Percentiles rank a stretch among this genome's conserved stretches.
These are phyloP conservation scores for Macrophya alboannulata DNA, from an alignment of 2,888 invertebrate species.

Conservation along the genomic window DNA sequence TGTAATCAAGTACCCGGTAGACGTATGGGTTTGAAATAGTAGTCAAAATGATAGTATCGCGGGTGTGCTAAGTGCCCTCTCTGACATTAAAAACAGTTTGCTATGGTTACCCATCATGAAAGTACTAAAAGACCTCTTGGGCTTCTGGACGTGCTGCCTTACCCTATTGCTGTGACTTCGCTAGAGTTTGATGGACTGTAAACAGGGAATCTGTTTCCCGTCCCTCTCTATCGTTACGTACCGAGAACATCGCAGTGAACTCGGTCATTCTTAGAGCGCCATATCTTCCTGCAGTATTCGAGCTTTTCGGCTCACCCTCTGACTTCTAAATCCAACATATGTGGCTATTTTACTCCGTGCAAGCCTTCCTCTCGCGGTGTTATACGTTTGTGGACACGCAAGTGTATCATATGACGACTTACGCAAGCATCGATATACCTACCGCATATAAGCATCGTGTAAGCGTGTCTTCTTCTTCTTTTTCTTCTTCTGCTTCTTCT, in stretches of 20 bases:
- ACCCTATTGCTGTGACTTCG: not conserved
- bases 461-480: constrained; percentile 1
- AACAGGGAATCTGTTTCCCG: constrained; percentile 64
- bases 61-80: not conserved
- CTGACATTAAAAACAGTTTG: not conserved
- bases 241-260: constrained; percentile 44
- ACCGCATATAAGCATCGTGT: not conserved
- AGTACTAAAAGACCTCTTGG: constrained; percentile 10
- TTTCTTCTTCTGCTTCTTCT: not conserved
- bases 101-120: not conserved
- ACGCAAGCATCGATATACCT: constrained; percentile 1
- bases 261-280: constrained; percentile 37
- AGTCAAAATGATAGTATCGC: not conserved
- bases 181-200: constrained; percentile 63
- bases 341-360: constrained; percentile 24
- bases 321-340: not conserved
- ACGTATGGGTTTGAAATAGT: not conserved
- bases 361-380: constrained; percentile 53
- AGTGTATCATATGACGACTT: constrained; percentile 56
- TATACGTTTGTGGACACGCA: constrained; percentile 64
- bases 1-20: not conserved
- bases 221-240: constrained; percentile 46
- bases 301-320: constrained; percentile 33
- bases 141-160: not conserved
- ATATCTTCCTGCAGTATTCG: not conserved